A percentile compares a stretch with the other conserved stretches of the same genome.
Evolutionary conservation across 2,888 invertebrate species (phyloP).

Genomic region (Ditula angustiorana): DNA sequence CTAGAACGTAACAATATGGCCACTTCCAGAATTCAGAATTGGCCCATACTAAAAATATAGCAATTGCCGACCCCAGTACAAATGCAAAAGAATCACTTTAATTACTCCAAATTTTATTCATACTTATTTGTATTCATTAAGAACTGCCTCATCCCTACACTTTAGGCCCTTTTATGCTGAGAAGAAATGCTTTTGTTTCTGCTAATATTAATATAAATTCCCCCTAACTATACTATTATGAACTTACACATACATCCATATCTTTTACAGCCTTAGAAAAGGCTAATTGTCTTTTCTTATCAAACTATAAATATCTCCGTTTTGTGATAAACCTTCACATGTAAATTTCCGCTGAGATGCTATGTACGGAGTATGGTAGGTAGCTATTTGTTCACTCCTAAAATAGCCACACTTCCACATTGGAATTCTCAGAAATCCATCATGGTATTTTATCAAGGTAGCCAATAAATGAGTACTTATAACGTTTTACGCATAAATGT

Average conservation of each 20-base stretch:
- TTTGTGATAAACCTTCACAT: background rate
- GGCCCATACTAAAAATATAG: too few species aligned
- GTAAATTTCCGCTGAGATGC: background rate
- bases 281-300: slow-evolving; percentile 1
- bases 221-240: background rate
- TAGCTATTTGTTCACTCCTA: background rate
- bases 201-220: background rate
- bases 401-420: slow-evolving; percentile 11
- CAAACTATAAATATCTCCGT: slow-evolving; percentile 13
- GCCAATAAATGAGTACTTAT: background rate
- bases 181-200: too few species aligned
- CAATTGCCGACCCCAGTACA: too few species aligned
- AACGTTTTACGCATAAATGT: background rate
- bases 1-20: background rate
- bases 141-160: too few species aligned
- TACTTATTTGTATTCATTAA: too few species aligned
- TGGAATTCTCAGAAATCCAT: slow-evolving; percentile 16
- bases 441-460: slow-evolving; percentile 1
- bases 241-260: background rate
- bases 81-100: too few species aligned
- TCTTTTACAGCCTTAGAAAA: background rate
- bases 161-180: too few species aligned
- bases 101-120: too few species aligned
- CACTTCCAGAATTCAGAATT: too few species aligned
- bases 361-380: background rate